Base-by-base conservation (phyloP, 2,888 invertebrate species). In the Hofmannophila pseudospretella region DNA sequence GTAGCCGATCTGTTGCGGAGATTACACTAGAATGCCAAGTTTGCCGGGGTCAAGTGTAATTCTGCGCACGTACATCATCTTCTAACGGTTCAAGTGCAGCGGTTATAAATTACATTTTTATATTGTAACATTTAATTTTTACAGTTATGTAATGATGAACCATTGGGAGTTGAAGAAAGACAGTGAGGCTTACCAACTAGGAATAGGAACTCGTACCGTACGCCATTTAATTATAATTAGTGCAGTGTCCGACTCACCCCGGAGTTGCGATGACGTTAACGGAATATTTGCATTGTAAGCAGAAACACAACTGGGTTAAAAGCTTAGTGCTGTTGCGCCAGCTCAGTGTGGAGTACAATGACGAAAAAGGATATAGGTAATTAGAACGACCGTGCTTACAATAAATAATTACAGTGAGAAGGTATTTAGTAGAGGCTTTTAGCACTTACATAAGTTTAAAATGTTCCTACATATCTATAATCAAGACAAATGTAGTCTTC, bases 261-360 rank as follows among this genome's bases (percentile, higher is more conserved):
- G 48, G 51, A 49, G 50, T 26, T 8, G 32, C 49, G 59, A 52
- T 56, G 58, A 61, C 61, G 62, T 60, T 63, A 69, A 60, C 60
- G 58, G 65, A 67, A 67, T 70, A 70, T 67, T 66, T 70, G 61
- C 65, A 63, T 66, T 63, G 60, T 57, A 56, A 59, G 61, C 53
- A 46, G 45, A 45, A 42, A 44, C 44, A 58, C 54, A 69, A 71
- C 68, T 68, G 57, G 72, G 74, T 74, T 77, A 80, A 75, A 78
- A 79, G 80, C 77, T 75, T 73, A 74, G 57, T 56, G 66, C 46
- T 68, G 70, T 76, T 49, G n/a, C 36, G 46, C 47, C 47, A 42
- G 51, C 45, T 45, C 44, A 50, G 42, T 44, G 40, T 50, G 45
- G 43, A 55, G 39, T 45, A 54, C 47, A 50, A 40, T 32, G 29